Conservation (phyloP, 2,888 invertebrate species). For the Catonia carolina region DNA sequence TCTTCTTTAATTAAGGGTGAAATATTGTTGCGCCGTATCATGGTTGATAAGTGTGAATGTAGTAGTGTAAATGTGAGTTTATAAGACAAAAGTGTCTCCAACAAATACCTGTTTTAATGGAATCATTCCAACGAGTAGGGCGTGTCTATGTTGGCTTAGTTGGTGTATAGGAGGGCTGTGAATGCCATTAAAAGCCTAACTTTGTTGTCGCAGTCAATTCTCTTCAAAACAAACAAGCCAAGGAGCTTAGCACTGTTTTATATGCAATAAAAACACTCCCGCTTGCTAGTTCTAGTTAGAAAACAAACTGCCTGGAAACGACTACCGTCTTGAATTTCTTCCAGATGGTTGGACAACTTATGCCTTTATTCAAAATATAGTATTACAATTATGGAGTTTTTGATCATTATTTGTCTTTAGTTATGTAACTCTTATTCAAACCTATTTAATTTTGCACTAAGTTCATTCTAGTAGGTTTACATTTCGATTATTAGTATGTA, state of each 20-base stretch:
- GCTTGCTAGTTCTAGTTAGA: neutral
- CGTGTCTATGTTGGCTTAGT: neutral
- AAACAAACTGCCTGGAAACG: neutral
- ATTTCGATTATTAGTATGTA: too few species aligned
- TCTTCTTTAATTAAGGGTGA: too few species aligned
- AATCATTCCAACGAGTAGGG: too few species aligned
- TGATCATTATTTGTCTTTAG: too few species aligned
- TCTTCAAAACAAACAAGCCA: slow-evolving; percentile 15
- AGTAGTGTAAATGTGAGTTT: too few species aligned
- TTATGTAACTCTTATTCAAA: too few species aligned
- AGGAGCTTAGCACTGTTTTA: slow-evolving; percentile 14
- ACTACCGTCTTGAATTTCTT: neutral
- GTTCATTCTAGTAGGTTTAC: too few species aligned
- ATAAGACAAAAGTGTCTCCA: too few species aligned
- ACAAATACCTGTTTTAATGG: too few species aligned
- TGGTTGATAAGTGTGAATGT: too few species aligned
- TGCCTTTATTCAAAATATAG: neutral
- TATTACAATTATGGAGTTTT: neutral
- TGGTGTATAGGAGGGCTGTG: neutral
- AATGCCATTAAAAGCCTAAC: slow-evolving; percentile 14
- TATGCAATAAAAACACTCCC: slow-evolving; percentile 7
- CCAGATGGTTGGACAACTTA: neutral
- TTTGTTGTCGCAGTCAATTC: slow-evolving; percentile 16
- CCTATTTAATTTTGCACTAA: too few species aligned
- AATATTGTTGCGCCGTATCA: too few species aligned